Evolutionary conservation across 1,140 invertebrate species (phyloP).

Genomic region (Zophobas morio): DNA sequence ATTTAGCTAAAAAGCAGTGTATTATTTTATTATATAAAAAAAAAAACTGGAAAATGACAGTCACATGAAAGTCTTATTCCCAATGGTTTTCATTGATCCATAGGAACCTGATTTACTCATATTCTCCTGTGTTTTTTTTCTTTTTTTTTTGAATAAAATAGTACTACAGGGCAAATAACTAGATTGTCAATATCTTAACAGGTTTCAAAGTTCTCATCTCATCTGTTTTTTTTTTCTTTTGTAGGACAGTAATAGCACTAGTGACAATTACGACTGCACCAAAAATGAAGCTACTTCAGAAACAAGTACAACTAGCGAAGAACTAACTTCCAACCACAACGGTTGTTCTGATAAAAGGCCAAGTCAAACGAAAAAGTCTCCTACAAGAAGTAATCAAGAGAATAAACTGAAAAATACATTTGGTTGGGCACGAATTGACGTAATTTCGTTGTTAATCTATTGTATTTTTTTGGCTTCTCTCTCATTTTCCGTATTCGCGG

Average conservation of each 20-base stretch:
- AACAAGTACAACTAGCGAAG: constrained; percentile 21
- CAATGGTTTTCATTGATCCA: too few relatives aligned
- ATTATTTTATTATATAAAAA: too few relatives aligned
- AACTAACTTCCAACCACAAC: neutral
- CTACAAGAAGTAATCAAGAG: constrained; percentile 67
- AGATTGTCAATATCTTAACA: neutral
- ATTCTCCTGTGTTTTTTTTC: too few relatives aligned
- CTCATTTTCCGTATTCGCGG: constrained; percentile 86
- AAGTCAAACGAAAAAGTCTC: constrained; percentile 52
- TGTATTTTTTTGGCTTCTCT: constrained; percentile 88
- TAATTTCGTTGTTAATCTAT: constrained; percentile 85
- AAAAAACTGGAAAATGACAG: too few relatives aligned
- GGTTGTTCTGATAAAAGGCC: constrained; percentile 40
- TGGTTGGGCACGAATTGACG: constrained; percentile 91
- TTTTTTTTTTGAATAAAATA: too few relatives aligned
- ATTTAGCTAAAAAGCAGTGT: too few relatives aligned
- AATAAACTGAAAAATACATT: constrained; percentile 88
- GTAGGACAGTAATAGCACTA: constrained; percentile 53
- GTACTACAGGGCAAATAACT: too few relatives aligned
- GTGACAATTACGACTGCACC: constrained; percentile 29
- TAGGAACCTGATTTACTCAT: too few relatives aligned
- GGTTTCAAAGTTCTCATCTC: neutral
- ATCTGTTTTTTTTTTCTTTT: constrained; percentile 37
- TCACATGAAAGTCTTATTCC: too few relatives aligned
- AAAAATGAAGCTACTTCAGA: constrained; percentile 43